A percentile compares a stretch with the other conserved stretches of the same genome.
Evolutionary conservation across 2,888 invertebrate genomes (phyloP).

Genomic region (Platycheirus rosarum): DNA sequence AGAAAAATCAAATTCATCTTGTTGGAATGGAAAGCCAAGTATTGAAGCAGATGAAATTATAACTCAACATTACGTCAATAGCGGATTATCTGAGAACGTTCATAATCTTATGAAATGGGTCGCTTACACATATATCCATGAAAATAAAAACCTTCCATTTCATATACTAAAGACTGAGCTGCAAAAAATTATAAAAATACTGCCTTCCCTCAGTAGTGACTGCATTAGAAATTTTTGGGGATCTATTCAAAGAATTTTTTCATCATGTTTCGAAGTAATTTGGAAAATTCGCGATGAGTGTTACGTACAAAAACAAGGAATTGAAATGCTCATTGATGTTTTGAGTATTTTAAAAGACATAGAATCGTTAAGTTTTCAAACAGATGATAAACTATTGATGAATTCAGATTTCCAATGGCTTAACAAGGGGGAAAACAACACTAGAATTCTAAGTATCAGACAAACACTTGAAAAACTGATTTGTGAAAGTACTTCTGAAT

Average conservation of each 20-base stretch:
- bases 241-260: slow-evolving; percentile 88
- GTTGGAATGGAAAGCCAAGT: slow-evolving; percentile 94
- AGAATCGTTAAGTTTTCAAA: slow-evolving; percentile 85
- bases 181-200: slow-evolving; percentile 87
- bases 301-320: slow-evolving; percentile 88
- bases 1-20: slow-evolving; percentile 89
- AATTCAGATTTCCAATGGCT: slow-evolving; percentile 85
- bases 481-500: slow-evolving; percentile 89
- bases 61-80: slow-evolving; percentile 96
- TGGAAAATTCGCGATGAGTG: slow-evolving; percentile 89
- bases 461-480: slow-evolving; percentile 88
- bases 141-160: slow-evolving; percentile 92
- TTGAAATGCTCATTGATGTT: slow-evolving; percentile 88
- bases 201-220: slow-evolving; percentile 85
- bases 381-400: slow-evolving; percentile 87
- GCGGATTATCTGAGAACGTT: slow-evolving; percentile 89
- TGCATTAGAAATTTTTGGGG: slow-evolving; percentile 91
- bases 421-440: slow-evolving; percentile 79
- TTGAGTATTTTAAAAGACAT: slow-evolving; percentile 88
- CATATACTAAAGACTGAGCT: slow-evolving; percentile 89
- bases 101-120: slow-evolving; percentile 90
- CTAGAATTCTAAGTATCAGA: slow-evolving; percentile 84
- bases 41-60: slow-evolving; percentile 92
- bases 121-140: slow-evolving; percentile 90
- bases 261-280: slow-evolving; percentile 89